Base-by-base conservation (phyloP, 2,797 vertebrate genomes). In the Ceyx erithaca region DNA sequence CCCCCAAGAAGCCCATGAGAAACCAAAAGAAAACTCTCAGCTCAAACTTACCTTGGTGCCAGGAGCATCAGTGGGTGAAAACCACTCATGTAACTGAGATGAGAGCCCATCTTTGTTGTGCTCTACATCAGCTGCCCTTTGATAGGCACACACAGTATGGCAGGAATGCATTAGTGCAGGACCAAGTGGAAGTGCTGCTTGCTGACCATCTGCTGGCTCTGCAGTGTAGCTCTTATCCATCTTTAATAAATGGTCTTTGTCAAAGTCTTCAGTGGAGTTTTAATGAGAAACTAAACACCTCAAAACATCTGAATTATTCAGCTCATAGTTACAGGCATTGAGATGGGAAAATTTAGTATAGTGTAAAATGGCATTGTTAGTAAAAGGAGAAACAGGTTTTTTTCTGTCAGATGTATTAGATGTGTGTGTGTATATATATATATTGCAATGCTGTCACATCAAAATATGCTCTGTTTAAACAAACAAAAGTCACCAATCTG, bases 281-380 rank as follows among this genome's bases (percentile, higher is more conserved):
- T 70, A 84, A 84, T 78, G 92, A 66, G 90, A 93, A 96, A 94
- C 90, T 37, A 55, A 92, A 95, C 54, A 58, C 89, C 51, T 72
- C 61, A 64, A 85, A 93, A 45, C 71, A 61, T 61, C 64, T 94
- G 72, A 96, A 93, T 96, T 93, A 96, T 93, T 96, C 58, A 96
- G 37, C 49, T 92, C 33, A 12, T 14, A 17, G 80, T 86, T 90
- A 48, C 37, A 31, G 48, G 45, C 3, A 4, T 14, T 49, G 59
- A 17, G 72, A 23, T 40, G 37, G 67, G 62, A 78, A 76, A 89
- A 46, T 13, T 63, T 48, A 72, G 69, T 49, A 26, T 2, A 7
- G 63, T 48, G 33, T 79, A 79, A 88, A 87, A 86, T 58, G 37
- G 11, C 55, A 77, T 14, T 81, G 52, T 52, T 52, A 71, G 70